These are phyloP conservation scores for Eurystomus glaucurus DNA, from an alignment of 2,797 vertebrate genomes.

Conservation along the genomic window DNA sequence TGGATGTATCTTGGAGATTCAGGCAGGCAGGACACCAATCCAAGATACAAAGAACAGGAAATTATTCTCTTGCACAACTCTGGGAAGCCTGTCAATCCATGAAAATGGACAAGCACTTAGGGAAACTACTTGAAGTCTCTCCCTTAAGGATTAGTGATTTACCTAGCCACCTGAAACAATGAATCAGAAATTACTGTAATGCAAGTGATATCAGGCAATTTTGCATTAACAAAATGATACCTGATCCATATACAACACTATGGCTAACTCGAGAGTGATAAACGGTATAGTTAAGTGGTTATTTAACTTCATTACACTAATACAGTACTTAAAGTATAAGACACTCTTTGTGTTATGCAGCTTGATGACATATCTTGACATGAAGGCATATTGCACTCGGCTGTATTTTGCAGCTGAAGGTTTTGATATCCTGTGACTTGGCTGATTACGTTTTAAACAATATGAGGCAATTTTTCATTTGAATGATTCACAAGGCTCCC, in stretches of 20 bases:
- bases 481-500: neutral
- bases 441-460: neutral
- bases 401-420: neutral
- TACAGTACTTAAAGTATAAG: neutral
- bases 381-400: neutral
- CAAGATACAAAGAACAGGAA: conserved; percentile 26
- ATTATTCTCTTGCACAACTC: neutral
- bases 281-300: neutral
- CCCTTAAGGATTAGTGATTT: neutral
- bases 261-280: neutral
- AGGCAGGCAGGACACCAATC: neutral
- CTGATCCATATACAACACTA: neutral
- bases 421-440: neutral
- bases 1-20: conserved; percentile 4
- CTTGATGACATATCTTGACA: neutral
- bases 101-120: neutral
- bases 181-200: neutral
- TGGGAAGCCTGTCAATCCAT: neutral
- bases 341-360: neutral
- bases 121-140: neutral
- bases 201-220: neutral
- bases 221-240: neutral
- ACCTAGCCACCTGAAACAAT: neutral
- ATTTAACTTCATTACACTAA: neutral
- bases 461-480: neutral